These are phyloP conservation scores for Sarcophaga variegata DNA, from an alignment of 2,888 invertebrate species.

Conservation along the genomic window DNA sequence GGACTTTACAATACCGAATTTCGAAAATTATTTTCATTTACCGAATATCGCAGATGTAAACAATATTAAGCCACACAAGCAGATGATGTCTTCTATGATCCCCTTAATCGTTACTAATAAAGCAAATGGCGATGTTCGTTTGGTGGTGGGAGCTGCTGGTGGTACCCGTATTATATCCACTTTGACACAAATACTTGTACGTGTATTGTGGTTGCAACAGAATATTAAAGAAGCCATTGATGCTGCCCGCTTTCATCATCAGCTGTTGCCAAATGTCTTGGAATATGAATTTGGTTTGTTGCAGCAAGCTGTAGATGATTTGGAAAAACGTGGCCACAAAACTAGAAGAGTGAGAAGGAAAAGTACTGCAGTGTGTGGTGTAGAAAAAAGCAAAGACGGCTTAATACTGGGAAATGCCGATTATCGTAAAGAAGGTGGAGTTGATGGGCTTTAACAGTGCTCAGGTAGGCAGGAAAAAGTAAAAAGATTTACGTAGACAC, in stretches of 20 bases:
- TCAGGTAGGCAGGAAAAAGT: background rate
- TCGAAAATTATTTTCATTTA: slow-evolving; percentile 88
- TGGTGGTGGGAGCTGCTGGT: slow-evolving; percentile 93
- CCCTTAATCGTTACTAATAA: slow-evolving; percentile 89
- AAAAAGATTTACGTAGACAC: background rate
- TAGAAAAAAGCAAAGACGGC: slow-evolving; percentile 84
- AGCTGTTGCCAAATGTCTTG: slow-evolving; percentile 89
- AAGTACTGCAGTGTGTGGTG: slow-evolving; percentile 89
- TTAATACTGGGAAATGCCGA: slow-evolving; percentile 90
- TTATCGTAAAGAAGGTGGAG: slow-evolving; percentile 91
- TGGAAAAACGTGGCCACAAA: slow-evolving; percentile 87
- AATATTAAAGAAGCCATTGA: slow-evolving; percentile 88
- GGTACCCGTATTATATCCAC: slow-evolving; percentile 94
- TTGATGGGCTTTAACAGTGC: slow-evolving; percentile 84
- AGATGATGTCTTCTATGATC: slow-evolving; percentile 95
- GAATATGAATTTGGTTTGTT: slow-evolving; percentile 86
- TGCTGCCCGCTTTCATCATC: slow-evolving; percentile 92
- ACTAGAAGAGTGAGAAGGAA: slow-evolving; percentile 85
- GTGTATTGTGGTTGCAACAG: slow-evolving; percentile 86
- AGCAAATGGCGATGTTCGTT: slow-evolving; percentile 83
- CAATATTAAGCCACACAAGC: slow-evolving; percentile 88
- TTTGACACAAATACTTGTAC: slow-evolving; percentile 85
- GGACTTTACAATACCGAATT: slow-evolving; percentile 92
- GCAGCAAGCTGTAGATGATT: slow-evolving; percentile 84
- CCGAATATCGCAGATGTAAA: slow-evolving; percentile 90